phyloP scores from a whole-genome alignment of 2,113 vertebrate species.

The Oxyura jamaicensis region DNA sequence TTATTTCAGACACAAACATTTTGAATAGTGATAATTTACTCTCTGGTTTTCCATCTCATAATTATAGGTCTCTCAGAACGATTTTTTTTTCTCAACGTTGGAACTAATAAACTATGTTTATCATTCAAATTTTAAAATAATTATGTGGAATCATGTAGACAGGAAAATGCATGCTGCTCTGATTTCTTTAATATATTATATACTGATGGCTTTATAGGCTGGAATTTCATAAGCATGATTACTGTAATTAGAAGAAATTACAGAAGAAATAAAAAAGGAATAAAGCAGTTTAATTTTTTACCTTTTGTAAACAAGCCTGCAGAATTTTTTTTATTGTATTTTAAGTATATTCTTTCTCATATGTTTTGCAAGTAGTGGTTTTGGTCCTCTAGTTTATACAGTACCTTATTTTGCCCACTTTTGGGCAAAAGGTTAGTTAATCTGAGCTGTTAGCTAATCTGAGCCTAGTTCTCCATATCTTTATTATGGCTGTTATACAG shows the following conservation, averaged over 20 bases:
- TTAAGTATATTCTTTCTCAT: not conserved
- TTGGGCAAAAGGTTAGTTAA: not conserved
- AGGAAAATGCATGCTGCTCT: not conserved
- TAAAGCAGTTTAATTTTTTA: not conserved
- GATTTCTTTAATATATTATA: not conserved
- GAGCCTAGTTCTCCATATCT: not conserved
- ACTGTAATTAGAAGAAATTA: not conserved
- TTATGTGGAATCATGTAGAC: not conserved
- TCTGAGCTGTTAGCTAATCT: not conserved
- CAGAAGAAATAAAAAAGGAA: not conserved
- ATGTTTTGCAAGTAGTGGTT: not conserved
- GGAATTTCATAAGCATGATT: not conserved
- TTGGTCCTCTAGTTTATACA: not conserved
- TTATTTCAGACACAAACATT: not conserved
- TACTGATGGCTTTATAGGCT: not conserved
- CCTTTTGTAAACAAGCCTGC: not conserved
- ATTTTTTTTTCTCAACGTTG: not conserved
- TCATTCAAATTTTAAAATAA: not conserved
- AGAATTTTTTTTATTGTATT: not conserved
- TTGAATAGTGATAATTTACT: not conserved
- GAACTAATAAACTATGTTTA: conserved; percentile 7
- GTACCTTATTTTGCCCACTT: not conserved
- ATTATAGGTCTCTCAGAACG: not conserved
- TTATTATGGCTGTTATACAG: not conserved
- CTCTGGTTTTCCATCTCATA: not conserved